These are phyloP conservation scores for Drosophila vallismaia DNA, from an alignment of 2,888 invertebrate species.

Conservation along the genomic window DNA sequence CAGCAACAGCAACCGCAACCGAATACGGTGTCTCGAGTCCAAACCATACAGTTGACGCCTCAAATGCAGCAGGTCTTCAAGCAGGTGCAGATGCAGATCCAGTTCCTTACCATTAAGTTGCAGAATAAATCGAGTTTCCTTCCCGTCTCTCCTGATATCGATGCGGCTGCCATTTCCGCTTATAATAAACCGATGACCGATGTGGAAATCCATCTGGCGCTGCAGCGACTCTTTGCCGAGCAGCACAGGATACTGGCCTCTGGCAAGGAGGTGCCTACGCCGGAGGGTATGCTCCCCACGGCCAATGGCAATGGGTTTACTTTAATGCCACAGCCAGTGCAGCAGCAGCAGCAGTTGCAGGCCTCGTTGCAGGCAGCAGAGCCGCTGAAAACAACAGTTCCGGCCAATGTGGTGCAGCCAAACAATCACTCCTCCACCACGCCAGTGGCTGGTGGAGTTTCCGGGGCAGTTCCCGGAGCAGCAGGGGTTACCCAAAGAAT, in stretches of 20 bases:
- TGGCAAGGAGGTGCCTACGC: constrained; percentile 88
- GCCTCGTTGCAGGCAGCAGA: constrained; percentile 50
- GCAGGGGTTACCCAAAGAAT: constrained; percentile 71
- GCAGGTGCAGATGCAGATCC: constrained; percentile 88
- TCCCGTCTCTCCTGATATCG: constrained; percentile 82
- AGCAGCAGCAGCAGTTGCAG: constrained; percentile 37
- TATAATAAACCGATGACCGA: constrained; percentile 84
- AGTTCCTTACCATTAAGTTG: constrained; percentile 86
- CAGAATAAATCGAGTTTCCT: constrained; percentile 82
- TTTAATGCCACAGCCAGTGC: constrained; percentile 67
- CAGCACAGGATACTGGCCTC: constrained; percentile 89
- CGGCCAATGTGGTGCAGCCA: constrained; percentile 83
- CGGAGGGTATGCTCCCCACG: constrained; percentile 83
- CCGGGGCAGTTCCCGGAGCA: constrained; percentile 55
- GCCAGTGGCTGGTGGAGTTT: constrained; percentile 20
- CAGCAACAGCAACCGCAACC: constrained; percentile 68
- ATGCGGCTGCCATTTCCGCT: constrained; percentile 80
- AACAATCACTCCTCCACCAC: constrained; percentile 82
- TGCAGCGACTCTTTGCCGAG: constrained; percentile 87
- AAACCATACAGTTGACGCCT: constrained; percentile 89
- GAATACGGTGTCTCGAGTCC: constrained; percentile 86
- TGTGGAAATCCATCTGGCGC: constrained; percentile 85
- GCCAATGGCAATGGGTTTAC: constrained; percentile 77
- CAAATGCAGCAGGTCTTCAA: constrained; percentile 89
- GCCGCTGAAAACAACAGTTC: constrained; percentile 58